phyloP scores from a whole-genome alignment of 2,113 vertebrate genomes.

The Notarius lentiginosus region DNA sequence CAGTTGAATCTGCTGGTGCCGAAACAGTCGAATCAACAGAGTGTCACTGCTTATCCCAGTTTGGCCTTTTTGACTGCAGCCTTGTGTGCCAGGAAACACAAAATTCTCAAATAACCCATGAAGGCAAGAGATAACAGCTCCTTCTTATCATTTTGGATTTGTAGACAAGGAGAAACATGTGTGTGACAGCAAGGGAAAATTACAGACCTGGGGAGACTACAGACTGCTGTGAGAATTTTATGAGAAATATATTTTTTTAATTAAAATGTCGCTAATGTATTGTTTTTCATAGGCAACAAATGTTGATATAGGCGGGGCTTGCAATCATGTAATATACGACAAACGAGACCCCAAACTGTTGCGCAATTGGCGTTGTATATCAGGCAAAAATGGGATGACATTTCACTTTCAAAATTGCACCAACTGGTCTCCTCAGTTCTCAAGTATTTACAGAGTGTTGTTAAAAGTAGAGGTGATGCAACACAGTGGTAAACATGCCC shows the following conservation, averaged over 20 bases:
- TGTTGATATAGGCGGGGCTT: neutral
- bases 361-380: too few species aligned
- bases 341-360: too few species aligned
- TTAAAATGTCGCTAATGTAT: neutral
- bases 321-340: neutral
- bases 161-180: neutral
- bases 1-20: slow-evolving; percentile 36
- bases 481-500: too few species aligned
- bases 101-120: neutral
- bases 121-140: neutral
- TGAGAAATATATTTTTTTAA: neutral
- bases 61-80: slow-evolving; percentile 16
- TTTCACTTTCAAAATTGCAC: too few species aligned
- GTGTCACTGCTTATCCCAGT: neutral
- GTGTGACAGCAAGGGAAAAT: neutral
- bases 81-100: neutral
- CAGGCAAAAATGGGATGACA: too few species aligned
- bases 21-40: slow-evolving; percentile 22
- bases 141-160: neutral
- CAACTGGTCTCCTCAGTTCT: too few species aligned
- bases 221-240: neutral
- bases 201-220: neutral
- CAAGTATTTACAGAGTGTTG: too few species aligned
- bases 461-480: too few species aligned
- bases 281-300: neutral